Base-by-base conservation (phyloP, 2,888 invertebrate genomes). In the Tenthredo livida region DNA sequence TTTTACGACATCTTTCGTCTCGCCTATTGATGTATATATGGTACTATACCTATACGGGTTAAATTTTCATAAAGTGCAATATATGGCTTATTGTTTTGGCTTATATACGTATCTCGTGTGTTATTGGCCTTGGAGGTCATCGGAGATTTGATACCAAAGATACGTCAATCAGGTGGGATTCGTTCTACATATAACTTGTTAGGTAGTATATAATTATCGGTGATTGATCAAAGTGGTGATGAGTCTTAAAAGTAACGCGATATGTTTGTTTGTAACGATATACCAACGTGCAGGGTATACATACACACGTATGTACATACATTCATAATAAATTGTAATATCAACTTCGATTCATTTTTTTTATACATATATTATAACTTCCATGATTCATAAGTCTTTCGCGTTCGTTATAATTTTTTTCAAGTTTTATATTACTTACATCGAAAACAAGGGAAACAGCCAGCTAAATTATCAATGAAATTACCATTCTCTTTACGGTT, bases 121-220 rank as follows among this genome's bases (percentile, higher is more conserved):
- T 61, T 61, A 61, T 21, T 61, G 25, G 61, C 61, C 25, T 61
- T 61, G 61, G 54, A 61, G 72, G 50, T 84, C 17, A 72, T 70
- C 17, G 85, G 72, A 25, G 80, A 84, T 47, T 65, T 58, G 47
- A 54, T 72, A 80, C 58, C 50, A 67, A 25, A 25, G 25, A 61
- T 61, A 61, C 84, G 73, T 84, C 37, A 43, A 25, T 43, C 40
- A 29, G 33, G 17, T 15, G 9, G 70, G 17, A 70, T 70, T 70
- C 37, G 70, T 70, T 70, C 37, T 70, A 61, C 12, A 25, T 25
- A 70, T 70, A 17, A 29, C 15, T 70, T 25, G 17, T 17, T 37
- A 1, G 37, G 9, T 29, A 29, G n/a, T 70, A n/a, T 67, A 67
- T 40, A 37, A 70, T 70, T 37, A 37, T 33, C 70, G 37, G 1